A percentile compares a stretch with the other conserved stretches of the same genome.
Conservation (phyloP, 1,140 invertebrate species). For the Musca vetustissima region DNA sequence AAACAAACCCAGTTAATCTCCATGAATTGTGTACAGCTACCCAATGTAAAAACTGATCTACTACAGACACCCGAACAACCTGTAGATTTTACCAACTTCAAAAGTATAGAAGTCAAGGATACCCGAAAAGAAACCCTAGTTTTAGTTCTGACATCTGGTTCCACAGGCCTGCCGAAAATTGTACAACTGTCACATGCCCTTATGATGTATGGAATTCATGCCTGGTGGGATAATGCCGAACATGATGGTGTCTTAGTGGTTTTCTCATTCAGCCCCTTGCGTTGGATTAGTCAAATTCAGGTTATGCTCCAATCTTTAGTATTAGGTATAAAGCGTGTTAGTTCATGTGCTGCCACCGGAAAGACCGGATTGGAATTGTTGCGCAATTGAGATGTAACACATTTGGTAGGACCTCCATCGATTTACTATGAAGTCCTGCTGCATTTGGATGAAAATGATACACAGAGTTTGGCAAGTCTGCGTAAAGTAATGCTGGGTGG, state of each 20-base stretch:
- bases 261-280: slow-evolving; percentile 20
- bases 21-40: not conserved
- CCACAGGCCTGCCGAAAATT: slow-evolving; percentile 18
- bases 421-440: slow-evolving; percentile 5
- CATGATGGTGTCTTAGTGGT: not conserved
- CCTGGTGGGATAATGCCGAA: not conserved
- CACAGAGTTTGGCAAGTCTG: not conserved
- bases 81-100: not conserved
- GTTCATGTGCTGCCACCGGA: not conserved
- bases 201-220: not conserved
- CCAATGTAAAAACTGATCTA: not conserved
- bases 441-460: not conserved
- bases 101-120: not conserved
- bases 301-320: slow-evolving; percentile 19
- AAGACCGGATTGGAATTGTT: slow-evolving; percentile 3
- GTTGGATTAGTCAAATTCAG: slow-evolving; percentile 21
- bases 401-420: slow-evolving; percentile 1
- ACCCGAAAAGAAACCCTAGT: not conserved
- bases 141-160: slow-evolving; percentile 13
- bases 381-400: not conserved
- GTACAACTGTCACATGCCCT: not conserved
- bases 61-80: not conserved
- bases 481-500: not conserved
- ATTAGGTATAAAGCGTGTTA: slow-evolving; percentile 2
- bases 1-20: not conserved